These are phyloP conservation scores for Leucophenga maculata DNA, from an alignment of 2,888 invertebrate genomes.

Conservation along the genomic window DNA sequence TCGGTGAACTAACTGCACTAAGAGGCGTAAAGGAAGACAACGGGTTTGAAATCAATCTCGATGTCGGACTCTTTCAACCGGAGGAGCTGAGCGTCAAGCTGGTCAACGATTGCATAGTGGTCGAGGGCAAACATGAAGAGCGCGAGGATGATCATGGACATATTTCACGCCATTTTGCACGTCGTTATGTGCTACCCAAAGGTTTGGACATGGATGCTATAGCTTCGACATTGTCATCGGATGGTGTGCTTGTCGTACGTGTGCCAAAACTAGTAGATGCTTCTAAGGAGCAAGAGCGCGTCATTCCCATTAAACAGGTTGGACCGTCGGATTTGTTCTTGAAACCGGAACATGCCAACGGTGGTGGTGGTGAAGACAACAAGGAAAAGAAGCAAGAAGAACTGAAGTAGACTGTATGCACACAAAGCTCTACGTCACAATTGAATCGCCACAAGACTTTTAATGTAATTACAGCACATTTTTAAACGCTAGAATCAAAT, in stretches of 20 bases:
- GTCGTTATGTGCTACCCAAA: constrained; percentile 79
- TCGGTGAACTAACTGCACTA: constrained; percentile 44
- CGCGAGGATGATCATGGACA: constrained; percentile 81
- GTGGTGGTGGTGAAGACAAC: constrained; percentile 41
- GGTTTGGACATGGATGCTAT: constrained; percentile 80
- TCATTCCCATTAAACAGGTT: constrained; percentile 63
- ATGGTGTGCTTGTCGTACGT: constrained; percentile 83
- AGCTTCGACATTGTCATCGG: constrained; percentile 83
- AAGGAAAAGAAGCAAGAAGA: constrained; percentile 37
- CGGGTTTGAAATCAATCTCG: constrained; percentile 77
- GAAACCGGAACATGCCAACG: constrained; percentile 39
- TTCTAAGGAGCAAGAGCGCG: constrained; percentile 52
- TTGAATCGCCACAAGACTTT: constrained; percentile 1
- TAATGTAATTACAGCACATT: background rate
- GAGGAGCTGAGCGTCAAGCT: constrained; percentile 81
- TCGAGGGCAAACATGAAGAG: constrained; percentile 83
- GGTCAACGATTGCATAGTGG: constrained; percentile 73
- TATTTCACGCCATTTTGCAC: constrained; percentile 84
- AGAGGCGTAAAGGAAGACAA: constrained; percentile 71
- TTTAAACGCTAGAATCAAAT: background rate
- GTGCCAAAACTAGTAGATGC: constrained; percentile 74
- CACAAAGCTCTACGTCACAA: no score
- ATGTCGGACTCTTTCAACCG: constrained; percentile 81
- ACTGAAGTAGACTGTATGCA: constrained; percentile 21
- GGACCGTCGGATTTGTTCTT: constrained; percentile 63